These are phyloP conservation scores for Atrichornis clamosus DNA, from an alignment of 2,113 vertebrate genomes.

Conservation along the genomic window DNA sequence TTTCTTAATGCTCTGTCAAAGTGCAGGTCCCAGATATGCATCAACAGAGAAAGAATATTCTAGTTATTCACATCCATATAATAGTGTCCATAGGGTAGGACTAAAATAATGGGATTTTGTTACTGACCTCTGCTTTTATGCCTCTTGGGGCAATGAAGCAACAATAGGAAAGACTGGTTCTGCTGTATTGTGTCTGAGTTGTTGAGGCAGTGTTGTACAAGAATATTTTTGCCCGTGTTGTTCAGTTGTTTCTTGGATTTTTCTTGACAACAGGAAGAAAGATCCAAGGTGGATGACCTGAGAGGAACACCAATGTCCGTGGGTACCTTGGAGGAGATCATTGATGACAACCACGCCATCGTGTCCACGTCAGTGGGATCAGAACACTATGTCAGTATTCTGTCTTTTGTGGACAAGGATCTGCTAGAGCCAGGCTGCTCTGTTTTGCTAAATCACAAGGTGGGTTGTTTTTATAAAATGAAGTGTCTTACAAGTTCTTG, in stretches of 20 bases:
- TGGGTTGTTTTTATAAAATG: slow-evolving; percentile 29
- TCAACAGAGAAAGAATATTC: neutral
- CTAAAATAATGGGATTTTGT: neutral
- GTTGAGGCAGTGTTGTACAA: neutral
- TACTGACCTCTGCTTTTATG: neutral
- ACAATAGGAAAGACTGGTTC: neutral
- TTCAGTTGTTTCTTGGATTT: neutral
- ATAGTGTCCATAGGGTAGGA: accelerated
- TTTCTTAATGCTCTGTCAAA: neutral
- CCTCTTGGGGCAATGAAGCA: neutral
- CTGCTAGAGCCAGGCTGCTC: slow-evolving; percentile 96
- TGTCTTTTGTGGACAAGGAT: slow-evolving; percentile 98
- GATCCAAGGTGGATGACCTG: slow-evolving; percentile 97
- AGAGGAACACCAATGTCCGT: slow-evolving; percentile 97
- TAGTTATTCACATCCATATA: neutral
- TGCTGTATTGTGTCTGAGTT: neutral
- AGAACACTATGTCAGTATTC: slow-evolving; percentile 96
- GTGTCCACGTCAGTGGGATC: slow-evolving; percentile 98
- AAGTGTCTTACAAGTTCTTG: neutral
- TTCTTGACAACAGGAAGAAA: slow-evolving; percentile 83
- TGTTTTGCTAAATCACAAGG: slow-evolving; percentile 97
- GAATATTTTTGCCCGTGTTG: neutral
- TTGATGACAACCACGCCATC: slow-evolving; percentile 97
- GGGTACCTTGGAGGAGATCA: slow-evolving; percentile 96
- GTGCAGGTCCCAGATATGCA: neutral